phyloP scores from a whole-genome alignment of 2,113 vertebrate species.

The Zosterops borbonicus region DNA sequence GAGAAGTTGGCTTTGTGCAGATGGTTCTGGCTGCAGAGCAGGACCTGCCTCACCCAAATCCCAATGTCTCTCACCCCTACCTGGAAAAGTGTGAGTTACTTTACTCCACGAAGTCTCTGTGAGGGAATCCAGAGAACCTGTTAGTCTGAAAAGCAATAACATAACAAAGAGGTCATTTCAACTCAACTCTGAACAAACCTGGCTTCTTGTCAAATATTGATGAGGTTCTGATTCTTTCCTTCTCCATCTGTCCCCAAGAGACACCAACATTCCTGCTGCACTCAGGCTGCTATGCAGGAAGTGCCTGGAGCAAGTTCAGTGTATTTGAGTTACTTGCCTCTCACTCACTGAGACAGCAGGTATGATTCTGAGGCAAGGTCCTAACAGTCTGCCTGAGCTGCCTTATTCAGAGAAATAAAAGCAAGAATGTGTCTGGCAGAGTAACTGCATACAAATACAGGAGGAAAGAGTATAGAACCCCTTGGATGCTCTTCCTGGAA shows the following conservation, averaged over 20 bases:
- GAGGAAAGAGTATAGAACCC: neutral
- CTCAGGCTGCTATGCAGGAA: neutral
- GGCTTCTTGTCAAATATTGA: neutral
- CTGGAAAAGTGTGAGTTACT: slow-evolving; percentile 79
- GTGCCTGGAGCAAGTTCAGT: neutral
- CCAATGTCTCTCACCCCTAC: slow-evolving; percentile 67
- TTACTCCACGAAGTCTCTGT: slow-evolving; percentile 85
- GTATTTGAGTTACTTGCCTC: neutral
- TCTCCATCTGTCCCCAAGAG: neutral
- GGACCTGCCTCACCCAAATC: neutral
- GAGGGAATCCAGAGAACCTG: slow-evolving; percentile 91
- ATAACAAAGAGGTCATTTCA: neutral
- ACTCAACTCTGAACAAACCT: neutral
- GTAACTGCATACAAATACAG: neutral
- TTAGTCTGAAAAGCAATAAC: slow-evolving; percentile 77
- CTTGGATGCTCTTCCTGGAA: neutral
- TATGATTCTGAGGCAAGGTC: neutral
- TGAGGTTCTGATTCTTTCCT: neutral
- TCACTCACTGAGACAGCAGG: neutral
- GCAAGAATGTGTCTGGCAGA: neutral
- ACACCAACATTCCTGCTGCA: neutral
- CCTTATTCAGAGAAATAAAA: neutral
- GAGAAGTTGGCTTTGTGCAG: neutral
- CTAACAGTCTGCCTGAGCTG: neutral
- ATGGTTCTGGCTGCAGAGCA: neutral